Evolutionary conservation across 1,140 invertebrate species (phyloP), one percentile per base, ranked within the genome.

Genomic region (Eufriesea mexicana): DNA sequence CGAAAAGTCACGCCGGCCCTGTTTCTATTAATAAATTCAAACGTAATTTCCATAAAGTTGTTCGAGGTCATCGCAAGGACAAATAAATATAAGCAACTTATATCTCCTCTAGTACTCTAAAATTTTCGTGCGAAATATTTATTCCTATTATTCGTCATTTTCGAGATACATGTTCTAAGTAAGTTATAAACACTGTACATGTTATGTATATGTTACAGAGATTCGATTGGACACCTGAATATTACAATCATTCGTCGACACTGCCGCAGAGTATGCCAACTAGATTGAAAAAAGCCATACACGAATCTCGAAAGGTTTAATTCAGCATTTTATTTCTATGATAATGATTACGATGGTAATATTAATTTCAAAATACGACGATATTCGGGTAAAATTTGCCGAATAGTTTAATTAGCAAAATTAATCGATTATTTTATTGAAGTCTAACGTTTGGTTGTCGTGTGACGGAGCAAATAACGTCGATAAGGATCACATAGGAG

Each of bases 401-500:
- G 35, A 35, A 35, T 35, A 4, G 35, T 35, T 35, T 35, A 35
- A 35, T 35, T 4, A 35, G 35, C 35, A 35, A 35, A 35, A 35
- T 35, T 35, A 35, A 35, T 66, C 57, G 51, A 59, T 23, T 70
- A 49, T n/a, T n/a, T 25, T 9, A 62, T 81, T 28, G 10, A n/a
- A 92, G 92, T 82, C 74, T 2, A 51, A 96, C 88, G 95, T 98
- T 51, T 98, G 97, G 97, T 93, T 98, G 23, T 96, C 96, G 4
- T 98, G 98, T 91, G 93, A 95, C 51, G 98, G 98, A 42, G 96
- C 97, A 90, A 96, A 96, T 74, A 95, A 96, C 20, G 95, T 96
- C 18, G 98, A 98, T 88, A 95, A 95, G 86, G 97, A 98, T 89
- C 95, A 96, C 79, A 94, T 98, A 71, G 96, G 96, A 42, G 92